Base-by-base conservation (phyloP, 92 coral and sea anemone species). In the Porites cylindrica region DNA sequence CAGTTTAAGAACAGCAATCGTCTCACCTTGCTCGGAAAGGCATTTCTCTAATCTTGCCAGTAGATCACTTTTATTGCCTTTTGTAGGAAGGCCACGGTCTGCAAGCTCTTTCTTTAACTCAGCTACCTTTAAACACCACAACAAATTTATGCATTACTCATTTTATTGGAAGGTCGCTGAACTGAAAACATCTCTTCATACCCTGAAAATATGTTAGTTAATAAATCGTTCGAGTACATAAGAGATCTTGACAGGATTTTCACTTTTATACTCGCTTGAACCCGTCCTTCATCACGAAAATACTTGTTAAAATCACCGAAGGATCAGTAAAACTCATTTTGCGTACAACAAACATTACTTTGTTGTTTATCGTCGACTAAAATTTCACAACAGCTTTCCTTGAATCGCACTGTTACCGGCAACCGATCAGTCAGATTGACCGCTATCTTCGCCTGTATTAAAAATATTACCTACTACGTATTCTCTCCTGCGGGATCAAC, bases 81-180 rank as follows among this genome's bases (percentile, higher is more conserved):
- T 93, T 6, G 85, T 91, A 1, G 91, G 73, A 72, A 97, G 89
- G 24, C 99, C 96, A 68, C 94, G 94, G n/a, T 92, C 92, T 8
- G 92, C 87, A n/a, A 97, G 93, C 32, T 97, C 97, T 66, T 95
- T 97, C 74, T 90, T 96, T 43, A 96, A 79, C 60, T 96, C 98
- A 20, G 95, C 97, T 51, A 96, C 98, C 98, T 96, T 50, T 74
- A 24, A 10, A 56, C 16, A 56, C 16, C 61, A 56, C 61, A 56
- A 56, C 4, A 56, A 14, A 56, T 2, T 56, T 10, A 12, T 56
- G 61, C 5, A 4, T 38, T 38, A 38, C 6, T 38, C 6, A 38
- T 38, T 38, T 38, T 38, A 38, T 4, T 38, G 47, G 47, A 5
- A 38, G 5, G 47, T 38, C 47, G 47, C 7, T 38, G 6, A 38